Evolutionary conservation across 1,140 invertebrate species (phyloP).

Genomic region (Macrosteles quadrilineatus): DNA sequence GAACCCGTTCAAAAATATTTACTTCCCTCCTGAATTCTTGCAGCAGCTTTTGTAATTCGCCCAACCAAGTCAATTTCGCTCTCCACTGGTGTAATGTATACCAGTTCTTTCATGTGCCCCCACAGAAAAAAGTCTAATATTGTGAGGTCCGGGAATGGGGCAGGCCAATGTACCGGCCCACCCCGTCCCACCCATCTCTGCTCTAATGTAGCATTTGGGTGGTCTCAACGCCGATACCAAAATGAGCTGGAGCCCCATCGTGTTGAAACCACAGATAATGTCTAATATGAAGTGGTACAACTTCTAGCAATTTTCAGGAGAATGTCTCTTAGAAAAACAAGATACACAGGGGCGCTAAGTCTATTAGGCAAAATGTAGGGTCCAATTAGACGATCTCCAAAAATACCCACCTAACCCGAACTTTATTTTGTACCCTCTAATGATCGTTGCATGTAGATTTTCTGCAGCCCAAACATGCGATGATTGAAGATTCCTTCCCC

Average conservation of each 20-base stretch:
- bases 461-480: background rate
- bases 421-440: background rate
- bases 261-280: background rate
- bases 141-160: background rate
- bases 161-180: background rate
- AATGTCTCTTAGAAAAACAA: background rate
- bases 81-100: background rate
- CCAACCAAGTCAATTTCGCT: background rate
- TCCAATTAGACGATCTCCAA: background rate
- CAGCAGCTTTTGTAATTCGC: background rate
- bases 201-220: background rate
- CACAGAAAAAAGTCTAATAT: background rate
- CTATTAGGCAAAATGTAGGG: background rate
- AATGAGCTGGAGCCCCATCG: background rate
- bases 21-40: background rate
- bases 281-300: background rate
- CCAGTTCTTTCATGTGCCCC: background rate
- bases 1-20: background rate
- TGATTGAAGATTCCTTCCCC: background rate
- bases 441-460: background rate
- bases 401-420: background rate
- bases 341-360: background rate
- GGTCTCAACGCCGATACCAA: too few species aligned
- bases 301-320: background rate
- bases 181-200: background rate